A percentile compares a stretch with the other conserved stretches of the same genome.
These are phyloP conservation scores for Spisula subtruncata DNA, from an alignment of 2,888 invertebrate genomes.

Conservation along the genomic window DNA sequence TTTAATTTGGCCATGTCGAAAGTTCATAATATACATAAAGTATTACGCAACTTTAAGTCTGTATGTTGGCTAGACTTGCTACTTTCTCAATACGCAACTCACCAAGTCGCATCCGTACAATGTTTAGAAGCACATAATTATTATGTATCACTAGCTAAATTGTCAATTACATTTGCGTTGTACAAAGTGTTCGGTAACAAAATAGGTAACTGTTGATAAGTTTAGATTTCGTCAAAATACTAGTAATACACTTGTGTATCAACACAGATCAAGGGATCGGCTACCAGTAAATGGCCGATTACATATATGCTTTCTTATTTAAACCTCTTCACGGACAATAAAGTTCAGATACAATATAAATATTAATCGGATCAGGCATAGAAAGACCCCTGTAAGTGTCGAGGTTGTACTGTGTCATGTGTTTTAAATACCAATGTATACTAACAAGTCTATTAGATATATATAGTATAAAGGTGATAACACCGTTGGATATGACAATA, in stretches of 20 bases:
- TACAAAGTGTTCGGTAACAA: too few species aligned
- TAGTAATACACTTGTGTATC: neutral
- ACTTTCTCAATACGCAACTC: neutral
- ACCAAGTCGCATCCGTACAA: too few species aligned
- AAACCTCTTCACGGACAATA: neutral
- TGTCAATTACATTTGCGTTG: too few species aligned
- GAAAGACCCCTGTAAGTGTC: neutral
- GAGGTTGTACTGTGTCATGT: neutral
- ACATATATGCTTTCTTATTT: neutral
- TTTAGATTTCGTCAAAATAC: neutral
- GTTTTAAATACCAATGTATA: slow-evolving; percentile 21
- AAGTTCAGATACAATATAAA: neutral
- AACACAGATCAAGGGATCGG: neutral
- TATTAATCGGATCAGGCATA: slow-evolving; percentile 5
- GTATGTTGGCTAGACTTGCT: neutral
- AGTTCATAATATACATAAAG: slow-evolving; percentile 20
- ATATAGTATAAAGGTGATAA: neutral
- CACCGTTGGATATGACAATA: neutral
- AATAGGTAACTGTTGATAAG: too few species aligned
- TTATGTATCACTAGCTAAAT: too few species aligned
- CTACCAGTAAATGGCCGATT: slow-evolving; percentile 4
- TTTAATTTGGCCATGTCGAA: neutral
- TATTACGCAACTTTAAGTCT: too few species aligned
- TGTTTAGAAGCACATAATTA: too few species aligned
- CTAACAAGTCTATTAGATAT: neutral